Evolutionary conservation across 2,113 vertebrate species (phyloP).

Genomic region (Passerina amoena): DNA sequence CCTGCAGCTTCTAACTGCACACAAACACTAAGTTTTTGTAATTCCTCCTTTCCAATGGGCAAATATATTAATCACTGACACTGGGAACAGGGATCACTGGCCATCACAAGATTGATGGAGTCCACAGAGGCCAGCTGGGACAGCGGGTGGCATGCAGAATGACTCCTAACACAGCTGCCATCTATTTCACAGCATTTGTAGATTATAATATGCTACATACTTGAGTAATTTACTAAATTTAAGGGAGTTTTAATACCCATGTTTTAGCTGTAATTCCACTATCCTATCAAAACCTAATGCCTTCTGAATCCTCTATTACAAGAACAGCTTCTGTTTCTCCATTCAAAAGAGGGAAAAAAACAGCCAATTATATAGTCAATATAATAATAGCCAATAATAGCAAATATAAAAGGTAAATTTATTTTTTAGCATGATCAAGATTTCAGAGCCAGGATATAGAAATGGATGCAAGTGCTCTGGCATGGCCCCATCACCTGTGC

Average conservation of each 20-base stretch:
- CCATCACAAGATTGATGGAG: conserved; percentile 9
- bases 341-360: background rate
- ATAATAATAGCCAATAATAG: background rate
- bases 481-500: background rate
- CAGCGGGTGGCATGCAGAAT: background rate
- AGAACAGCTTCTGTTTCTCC: background rate
- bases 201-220: background rate
- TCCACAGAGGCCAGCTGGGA: background rate
- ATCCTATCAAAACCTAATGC: background rate
- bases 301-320: background rate
- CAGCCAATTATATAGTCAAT: no score
- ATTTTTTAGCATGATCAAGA: background rate
- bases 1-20: background rate
- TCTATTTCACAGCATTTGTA: background rate
- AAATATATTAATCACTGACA: background rate
- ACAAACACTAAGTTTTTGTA: background rate
- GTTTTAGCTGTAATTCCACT: background rate
- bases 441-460: background rate
- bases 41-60: background rate
- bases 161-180: background rate
- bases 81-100: background rate
- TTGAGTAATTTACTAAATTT: background rate
- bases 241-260: background rate
- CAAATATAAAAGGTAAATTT: background rate
- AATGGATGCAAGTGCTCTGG: background rate